Base-by-base conservation (phyloP, 2,113 vertebrate species). In the Baryphthengus martii region DNA sequence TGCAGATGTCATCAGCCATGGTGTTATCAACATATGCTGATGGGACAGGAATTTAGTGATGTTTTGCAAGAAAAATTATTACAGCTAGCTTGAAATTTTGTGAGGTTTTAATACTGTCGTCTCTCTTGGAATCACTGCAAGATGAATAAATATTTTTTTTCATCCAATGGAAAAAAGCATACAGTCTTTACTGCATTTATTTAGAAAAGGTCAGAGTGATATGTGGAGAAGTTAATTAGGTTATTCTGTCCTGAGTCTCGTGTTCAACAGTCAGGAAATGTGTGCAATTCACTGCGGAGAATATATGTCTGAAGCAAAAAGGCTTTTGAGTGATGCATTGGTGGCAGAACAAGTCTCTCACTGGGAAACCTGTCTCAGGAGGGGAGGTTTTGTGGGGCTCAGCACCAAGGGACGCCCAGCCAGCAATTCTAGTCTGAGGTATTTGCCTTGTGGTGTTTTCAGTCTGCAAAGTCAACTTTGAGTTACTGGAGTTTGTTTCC, bases 351-450 rank as follows among this genome's bases (percentile, higher is more conserved):
- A n/a, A 19, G 1, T 7, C 33, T 17, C 13, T 72, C 5, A 2
- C 24, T 16, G 37, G 72, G 73, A 55, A 42, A 74, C 39, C 8
- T 16, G 9, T 6, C 28, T 56, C 6, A 3, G 80, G 19, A 25
- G 44, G 31, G n/a, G 50, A 53, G 33, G 1, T 8, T 72, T 50
- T 53, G 5, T 33, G 76, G 65, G 40, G 39, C 47, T 82, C 13
- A 6, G 17, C 23, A 29, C 13, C 33, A 7, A 5, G 11, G n/a
- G 31, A 47, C 45, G 24, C 37, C 23, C 13, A 56, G 61, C 5
- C 85, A 87, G 37, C 66, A 25, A 9, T 7, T 33, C 42, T 65
- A 8, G 1, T 4, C 0, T 0, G 9, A 62, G 15, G 8, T 17
- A 8, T 16, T 2, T 23, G 9, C 42, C 25, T 23, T 20, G 9